Evolutionary conservation across 2,888 invertebrate genomes (phyloP), one percentile per base, ranked within the genome.

Genomic region (Rhamphomyia laevipes): DNA sequence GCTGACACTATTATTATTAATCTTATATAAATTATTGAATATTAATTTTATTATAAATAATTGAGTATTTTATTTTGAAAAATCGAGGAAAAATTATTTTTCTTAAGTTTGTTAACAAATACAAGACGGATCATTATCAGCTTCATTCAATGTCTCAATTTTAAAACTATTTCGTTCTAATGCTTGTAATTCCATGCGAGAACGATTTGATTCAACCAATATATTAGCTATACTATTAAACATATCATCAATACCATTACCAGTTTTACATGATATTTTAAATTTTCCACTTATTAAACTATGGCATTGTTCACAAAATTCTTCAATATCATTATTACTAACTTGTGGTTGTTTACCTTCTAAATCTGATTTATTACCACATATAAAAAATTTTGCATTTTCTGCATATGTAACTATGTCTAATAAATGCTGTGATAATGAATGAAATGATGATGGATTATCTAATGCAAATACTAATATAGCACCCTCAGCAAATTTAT

Each of bases 371-470:
- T 93, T 93, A 66, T 93, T 94, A 45, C 93, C 93, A 71, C 94
- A 93, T 15, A 94, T 75, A 71, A 90, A 94, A 67, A 95, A 93
- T 73, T 92, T 91, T 6, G 93, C 93, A 71, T 90, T 93, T 68
- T 94, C 93, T 11, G 92, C 91, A 68, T 90, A 90, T 38, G 91
- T 89, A 3, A 93, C 91, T 62, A 93, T 90, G 64, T 95, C 94
- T 47, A 95, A 75, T 46, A 94, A 74, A 69, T 95, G 93, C 65
- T 95, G 93, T 38, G 93, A 90, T 40, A 94, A 69, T 18, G 89
- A 80, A 71, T 93, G 89, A 74, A 95, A 94, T 10, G 93, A 92
- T 35, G 93, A 87, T 10, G 87, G 82, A 73, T 91, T 91, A 64
- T 92, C 90, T 55, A 91, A 73, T 35, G 90, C 84, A 73, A 93